A percentile compares a stretch with the other conserved stretches of the same genome.
phyloP scores from a whole-genome alignment of 2,113 vertebrate species.

The Asarcornis scutulata region DNA sequence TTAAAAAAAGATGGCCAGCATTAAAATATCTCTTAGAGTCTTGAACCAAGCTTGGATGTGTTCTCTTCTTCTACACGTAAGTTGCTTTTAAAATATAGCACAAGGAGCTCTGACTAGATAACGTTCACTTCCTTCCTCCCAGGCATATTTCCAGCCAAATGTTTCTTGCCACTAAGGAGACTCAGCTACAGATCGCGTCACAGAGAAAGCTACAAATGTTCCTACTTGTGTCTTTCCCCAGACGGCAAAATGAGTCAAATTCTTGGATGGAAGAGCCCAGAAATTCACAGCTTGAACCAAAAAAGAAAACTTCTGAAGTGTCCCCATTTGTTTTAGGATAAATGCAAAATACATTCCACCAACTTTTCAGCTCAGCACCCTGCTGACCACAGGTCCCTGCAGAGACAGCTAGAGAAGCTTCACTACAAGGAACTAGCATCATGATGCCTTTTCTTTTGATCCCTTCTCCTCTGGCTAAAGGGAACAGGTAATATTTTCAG shows the following conservation, averaged over 20 bases:
- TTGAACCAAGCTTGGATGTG: background rate
- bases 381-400: background rate
- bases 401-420: background rate
- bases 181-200: background rate
- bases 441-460: background rate
- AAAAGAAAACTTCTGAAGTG: background rate
- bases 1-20: background rate
- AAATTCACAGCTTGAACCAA: background rate
- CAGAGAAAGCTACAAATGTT: slow-evolving; percentile 5
- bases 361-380: background rate
- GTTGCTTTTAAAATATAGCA: background rate
- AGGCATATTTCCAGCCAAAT: background rate
- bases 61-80: background rate
- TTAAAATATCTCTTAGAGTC: background rate
- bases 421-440: too few relatives aligned
- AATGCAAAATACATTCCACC: background rate
- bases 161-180: background rate
- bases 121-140: background rate
- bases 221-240: background rate
- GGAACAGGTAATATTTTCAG: background rate
- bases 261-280: background rate
- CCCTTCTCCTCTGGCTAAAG: background rate
- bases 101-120: background rate
- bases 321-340: background rate
- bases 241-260: slow-evolving; percentile 5